Evolutionary conservation across 2,888 invertebrate genomes (phyloP).

Genomic region (Microctonus aethiopoides): DNA sequence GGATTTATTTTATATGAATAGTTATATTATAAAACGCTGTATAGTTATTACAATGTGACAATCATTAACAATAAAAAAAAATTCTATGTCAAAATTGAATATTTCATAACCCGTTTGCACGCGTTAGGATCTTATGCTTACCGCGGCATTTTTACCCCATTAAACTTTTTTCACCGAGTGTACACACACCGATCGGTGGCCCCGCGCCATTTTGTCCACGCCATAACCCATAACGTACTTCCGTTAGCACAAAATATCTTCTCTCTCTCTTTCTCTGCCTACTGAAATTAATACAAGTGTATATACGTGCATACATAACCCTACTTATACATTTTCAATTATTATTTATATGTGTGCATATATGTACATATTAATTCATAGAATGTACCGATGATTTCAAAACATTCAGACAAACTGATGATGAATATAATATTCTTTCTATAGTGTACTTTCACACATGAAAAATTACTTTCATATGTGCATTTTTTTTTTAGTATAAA

Average conservation of each 20-base stretch:
- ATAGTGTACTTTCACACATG: background rate
- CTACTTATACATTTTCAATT: background rate
- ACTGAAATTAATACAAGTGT: background rate
- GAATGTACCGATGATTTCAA: background rate
- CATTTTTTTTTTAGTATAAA: background rate
- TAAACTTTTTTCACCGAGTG: conserved; percentile 53
- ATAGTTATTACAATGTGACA: background rate
- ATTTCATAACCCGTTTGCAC: conserved; percentile 45
- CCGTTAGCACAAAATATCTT: conserved; percentile 37
- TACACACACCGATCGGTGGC: conserved; percentile 49
- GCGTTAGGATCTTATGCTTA: conserved; percentile 52
- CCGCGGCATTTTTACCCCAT: conserved; percentile 53
- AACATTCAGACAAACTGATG: background rate
- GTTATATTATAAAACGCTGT: background rate
- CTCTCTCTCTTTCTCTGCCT: background rate
- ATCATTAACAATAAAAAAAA: conserved; percentile 1
- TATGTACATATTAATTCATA: background rate
- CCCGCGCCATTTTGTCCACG: conserved; percentile 58
- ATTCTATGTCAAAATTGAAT: conserved; percentile 14
- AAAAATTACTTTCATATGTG: background rate
- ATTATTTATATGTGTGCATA: background rate
- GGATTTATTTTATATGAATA: conserved; percentile 9
- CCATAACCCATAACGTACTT: conserved; percentile 41
- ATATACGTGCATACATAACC: background rate
- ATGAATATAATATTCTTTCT: background rate